Conservation (phyloP, 2,888 invertebrate species). For the Idaea biselata region DNA sequence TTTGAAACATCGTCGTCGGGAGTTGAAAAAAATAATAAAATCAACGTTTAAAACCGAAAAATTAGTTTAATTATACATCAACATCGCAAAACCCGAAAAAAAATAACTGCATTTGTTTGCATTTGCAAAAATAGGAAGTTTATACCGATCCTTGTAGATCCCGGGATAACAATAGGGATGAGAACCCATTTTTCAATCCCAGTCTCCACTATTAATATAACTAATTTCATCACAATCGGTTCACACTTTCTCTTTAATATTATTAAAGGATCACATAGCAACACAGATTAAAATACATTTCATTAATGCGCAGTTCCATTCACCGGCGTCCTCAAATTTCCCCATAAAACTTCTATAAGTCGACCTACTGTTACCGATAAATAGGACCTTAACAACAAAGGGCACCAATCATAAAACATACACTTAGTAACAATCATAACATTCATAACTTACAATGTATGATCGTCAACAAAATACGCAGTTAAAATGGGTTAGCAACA, state of each 20-base stretch:
- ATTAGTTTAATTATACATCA: not conserved
- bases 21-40: no score
- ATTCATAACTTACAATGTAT: slow-evolving; percentile 17
- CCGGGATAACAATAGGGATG: no score
- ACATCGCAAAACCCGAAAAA: not conserved
- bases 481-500: slow-evolving; percentile 71
- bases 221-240: no score
- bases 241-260: no score
- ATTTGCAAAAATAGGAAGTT: no score
- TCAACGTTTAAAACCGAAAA: no score
- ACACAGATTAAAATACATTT: not conserved
- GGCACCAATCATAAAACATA: not conserved
- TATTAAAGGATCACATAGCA: not conserved
- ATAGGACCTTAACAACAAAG: not conserved
- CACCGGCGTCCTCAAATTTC: not conserved
- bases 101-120: not conserved
- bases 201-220: no score
- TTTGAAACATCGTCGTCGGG: no score
- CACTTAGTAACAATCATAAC: slow-evolving; percentile 39
- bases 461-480: slow-evolving; percentile 54
- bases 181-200: no score
- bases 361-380: not conserved
- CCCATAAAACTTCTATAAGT: not conserved
- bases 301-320: not conserved
- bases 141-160: no score